These are phyloP conservation scores for Vireo altiloquus DNA, from an alignment of 2,113 vertebrate genomes.

Conservation along the genomic window DNA sequence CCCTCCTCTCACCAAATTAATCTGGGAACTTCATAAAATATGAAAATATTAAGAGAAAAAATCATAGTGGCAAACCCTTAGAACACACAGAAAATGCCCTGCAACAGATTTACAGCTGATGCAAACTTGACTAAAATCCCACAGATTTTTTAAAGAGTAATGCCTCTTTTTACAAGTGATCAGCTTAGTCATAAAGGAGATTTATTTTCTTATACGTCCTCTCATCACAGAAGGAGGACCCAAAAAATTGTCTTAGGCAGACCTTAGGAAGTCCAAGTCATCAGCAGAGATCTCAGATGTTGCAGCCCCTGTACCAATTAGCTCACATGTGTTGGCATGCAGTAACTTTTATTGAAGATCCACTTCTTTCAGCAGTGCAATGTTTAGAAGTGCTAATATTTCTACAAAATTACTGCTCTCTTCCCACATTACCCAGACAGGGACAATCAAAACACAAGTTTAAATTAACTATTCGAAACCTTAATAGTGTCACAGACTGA, in stretches of 20 bases:
- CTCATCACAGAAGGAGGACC: not conserved
- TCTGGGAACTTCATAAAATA: not conserved
- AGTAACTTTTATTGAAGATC: not conserved
- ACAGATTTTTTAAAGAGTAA: not conserved
- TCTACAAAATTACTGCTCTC: not conserved
- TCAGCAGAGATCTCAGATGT: not conserved
- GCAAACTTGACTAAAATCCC: not conserved
- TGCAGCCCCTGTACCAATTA: not conserved
- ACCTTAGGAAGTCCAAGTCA: not conserved
- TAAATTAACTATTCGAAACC: not conserved
- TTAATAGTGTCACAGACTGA: not conserved
- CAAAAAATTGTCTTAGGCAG: not conserved
- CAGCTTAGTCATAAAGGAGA: not conserved
- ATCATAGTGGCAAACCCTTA: not conserved
- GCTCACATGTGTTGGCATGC: not conserved
- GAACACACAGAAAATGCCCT: not conserved
- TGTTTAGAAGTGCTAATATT: not conserved
- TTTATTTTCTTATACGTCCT: not conserved
- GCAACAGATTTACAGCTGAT: not conserved
- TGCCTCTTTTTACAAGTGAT: not conserved
- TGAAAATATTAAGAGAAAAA: not conserved
- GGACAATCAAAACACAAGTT: not conserved
- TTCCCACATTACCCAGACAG: not conserved
- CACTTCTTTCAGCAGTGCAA: not conserved
- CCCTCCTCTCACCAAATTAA: not conserved